Evolutionary conservation across 1,140 invertebrate genomes (phyloP).

Genomic region (Aricia agestis): DNA sequence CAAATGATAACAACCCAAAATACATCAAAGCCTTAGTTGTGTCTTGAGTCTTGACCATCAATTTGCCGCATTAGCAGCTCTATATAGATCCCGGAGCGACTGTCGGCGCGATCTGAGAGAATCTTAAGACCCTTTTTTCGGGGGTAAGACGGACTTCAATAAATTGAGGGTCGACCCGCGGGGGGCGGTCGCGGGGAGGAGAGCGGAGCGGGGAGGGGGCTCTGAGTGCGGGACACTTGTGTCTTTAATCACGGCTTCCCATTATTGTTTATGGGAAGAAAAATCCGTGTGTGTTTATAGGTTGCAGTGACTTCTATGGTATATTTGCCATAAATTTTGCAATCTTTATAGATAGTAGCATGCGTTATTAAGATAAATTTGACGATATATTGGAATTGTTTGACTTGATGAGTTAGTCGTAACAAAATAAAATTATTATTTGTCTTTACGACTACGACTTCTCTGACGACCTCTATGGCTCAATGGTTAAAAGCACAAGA

Average conservation of each 20-base stretch:
- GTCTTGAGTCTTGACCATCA: neutral
- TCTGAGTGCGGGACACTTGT: conserved; percentile 29
- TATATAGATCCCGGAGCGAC: conserved; percentile 28
- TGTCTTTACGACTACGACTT: too few species aligned
- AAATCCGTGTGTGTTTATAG: neutral
- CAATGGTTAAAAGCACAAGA: too few species aligned
- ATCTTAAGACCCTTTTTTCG: conserved; percentile 54
- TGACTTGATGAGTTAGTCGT: too few species aligned
- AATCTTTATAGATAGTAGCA: too few species aligned
- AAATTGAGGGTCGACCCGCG: conserved; percentile 51
- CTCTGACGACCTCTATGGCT: too few species aligned
- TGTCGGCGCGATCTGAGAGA: conserved; percentile 42
- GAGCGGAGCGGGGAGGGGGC: conserved; percentile 11
- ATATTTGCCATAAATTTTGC: too few species aligned
- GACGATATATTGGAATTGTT: too few species aligned
- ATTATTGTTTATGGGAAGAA: neutral
- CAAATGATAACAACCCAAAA: too few species aligned
- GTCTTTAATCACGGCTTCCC: conserved; percentile 32
- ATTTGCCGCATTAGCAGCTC: conserved; percentile 25
- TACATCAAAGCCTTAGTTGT: too few species aligned
- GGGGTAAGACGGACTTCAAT: conserved; percentile 50
- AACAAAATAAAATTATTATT: too few species aligned
- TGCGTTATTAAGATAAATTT: too few species aligned
- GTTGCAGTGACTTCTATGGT: too few species aligned
- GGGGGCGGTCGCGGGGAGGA: conserved; percentile 28